Percentiles rank a stretch among this genome's conserved stretches.
Evolutionary conservation across 2,888 invertebrate species (phyloP).

Genomic region (Conops quadrifasciatus): DNA sequence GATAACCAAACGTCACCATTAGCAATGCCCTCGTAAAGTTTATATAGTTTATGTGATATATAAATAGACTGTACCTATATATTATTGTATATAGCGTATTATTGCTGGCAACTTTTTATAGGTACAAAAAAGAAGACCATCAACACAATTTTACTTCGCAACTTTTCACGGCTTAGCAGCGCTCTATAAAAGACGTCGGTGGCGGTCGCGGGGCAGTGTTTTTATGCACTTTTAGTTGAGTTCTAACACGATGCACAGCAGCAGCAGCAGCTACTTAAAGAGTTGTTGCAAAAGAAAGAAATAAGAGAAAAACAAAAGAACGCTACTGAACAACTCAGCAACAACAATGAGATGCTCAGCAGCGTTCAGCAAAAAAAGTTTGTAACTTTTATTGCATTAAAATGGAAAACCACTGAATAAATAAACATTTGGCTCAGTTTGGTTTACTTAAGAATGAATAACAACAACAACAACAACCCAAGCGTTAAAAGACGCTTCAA

Average conservation of each 20-base stretch:
- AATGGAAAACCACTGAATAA: slow-evolving; percentile 2
- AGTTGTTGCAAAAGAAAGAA: slow-evolving; percentile 9
- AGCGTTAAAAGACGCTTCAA: no score
- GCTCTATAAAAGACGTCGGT: slow-evolving; percentile 21
- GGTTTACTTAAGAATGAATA: not conserved
- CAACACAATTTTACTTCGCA: slow-evolving; percentile 29
- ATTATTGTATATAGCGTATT: not conserved
- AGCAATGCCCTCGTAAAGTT: no score
- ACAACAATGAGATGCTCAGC: not conserved
- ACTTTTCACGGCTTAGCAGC: slow-evolving; percentile 26
- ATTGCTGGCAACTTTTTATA: not conserved
- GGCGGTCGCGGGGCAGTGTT: no score
- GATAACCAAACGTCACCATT: no score
- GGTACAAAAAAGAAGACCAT: not conserved
- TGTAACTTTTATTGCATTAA: slow-evolving; percentile 27
- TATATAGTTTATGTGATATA: not conserved
- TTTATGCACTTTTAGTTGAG: not conserved
- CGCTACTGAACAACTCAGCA: not conserved
- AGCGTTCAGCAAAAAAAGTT: not conserved
- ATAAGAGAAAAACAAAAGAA: not conserved
- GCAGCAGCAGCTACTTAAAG: slow-evolving; percentile 29
- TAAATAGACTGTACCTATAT: not conserved
- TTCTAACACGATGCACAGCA: not conserved
- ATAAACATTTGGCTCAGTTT: not conserved
- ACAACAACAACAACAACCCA: slow-evolving; percentile 13